Evolutionary conservation across 1,140 invertebrate genomes (phyloP), one percentile per base, ranked within the genome.

Genomic region (Drosophila repletoides): DNA sequence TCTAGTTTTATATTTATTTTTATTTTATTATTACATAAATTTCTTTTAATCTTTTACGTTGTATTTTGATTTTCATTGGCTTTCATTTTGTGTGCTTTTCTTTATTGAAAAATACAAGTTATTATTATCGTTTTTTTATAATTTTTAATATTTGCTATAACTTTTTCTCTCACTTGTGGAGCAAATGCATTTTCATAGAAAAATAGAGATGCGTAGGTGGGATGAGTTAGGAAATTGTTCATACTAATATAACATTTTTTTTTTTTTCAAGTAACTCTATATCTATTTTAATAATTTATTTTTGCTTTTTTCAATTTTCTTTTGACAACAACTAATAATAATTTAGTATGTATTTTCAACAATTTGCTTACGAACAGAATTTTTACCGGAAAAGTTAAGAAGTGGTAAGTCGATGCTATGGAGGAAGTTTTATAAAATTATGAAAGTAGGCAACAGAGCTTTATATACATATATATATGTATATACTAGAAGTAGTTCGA

Each of bases 151-250:
- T 65, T 43, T 58, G 43, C 53, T 77, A 58, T 84, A 64, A 68
- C 53, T 45, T 75, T 60, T 64, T 70, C 72, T 70, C 72, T 75
- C 69, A 63, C 69, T 63, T 72, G 65, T 46, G 69, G 63, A 72
- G 72, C 72, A 76, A 76, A 76, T 76, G 72, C 70, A 76, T 63
- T 76, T 80, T 86, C 68, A 86, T 86, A 86, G 81, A 86, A 86
- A 86, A 86, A 87, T 87, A 86, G 76, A 86, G 76, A 87, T 87
- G 81, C 72, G 68, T 87, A 86, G 80, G 80, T 86, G 80, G 80
- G 80, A 86, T 86, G 80, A 86, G 80, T 86, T 84, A 84, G 81
- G 75, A 84, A 84, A 75, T 84, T 86, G 71, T 84, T 86, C 70
- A 75, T 65, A 71, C 72, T 77, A 73, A 45, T 59, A 29, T 55